phyloP scores from a whole-genome alignment of 2,113 vertebrate genomes.

The Geococcyx californianus region DNA sequence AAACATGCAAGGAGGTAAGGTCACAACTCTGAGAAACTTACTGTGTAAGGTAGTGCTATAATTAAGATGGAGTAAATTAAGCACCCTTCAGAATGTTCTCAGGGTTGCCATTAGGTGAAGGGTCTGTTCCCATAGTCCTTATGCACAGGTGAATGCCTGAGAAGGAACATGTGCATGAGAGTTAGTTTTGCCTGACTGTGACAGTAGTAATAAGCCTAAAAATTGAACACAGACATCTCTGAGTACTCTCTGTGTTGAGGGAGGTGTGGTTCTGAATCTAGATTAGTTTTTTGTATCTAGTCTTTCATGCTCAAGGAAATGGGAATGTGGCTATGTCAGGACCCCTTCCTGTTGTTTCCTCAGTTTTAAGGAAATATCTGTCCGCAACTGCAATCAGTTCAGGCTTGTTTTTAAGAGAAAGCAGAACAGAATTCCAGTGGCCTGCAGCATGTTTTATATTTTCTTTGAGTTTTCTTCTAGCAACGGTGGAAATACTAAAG shows the following conservation, averaged over 20 bases:
- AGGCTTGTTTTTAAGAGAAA: not conserved
- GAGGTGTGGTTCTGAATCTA: not conserved
- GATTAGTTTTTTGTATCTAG: not conserved
- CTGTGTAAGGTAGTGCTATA: not conserved
- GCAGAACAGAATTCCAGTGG: not conserved
- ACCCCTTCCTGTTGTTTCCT: not conserved
- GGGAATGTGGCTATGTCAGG: not conserved
- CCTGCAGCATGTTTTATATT: not conserved
- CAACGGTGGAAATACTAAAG: not conserved
- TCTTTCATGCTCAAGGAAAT: not conserved
- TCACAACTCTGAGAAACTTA: not conserved
- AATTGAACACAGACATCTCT: not conserved
- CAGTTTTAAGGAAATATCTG: not conserved
- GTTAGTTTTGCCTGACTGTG: not conserved
- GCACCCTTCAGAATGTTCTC: not conserved
- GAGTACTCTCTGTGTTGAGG: not conserved
- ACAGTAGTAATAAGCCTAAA: not conserved
- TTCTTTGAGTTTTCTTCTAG: not conserved
- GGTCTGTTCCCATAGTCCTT: not conserved
- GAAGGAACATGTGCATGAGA: not conserved
- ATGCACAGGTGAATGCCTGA: not conserved
- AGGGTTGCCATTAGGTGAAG: not conserved
- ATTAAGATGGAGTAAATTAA: not conserved
- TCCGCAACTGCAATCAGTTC: not conserved
- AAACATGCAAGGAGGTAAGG: not conserved